Conservation (phyloP, 2,113 vertebrate genomes). For the Tragelaphus buxtoni region DNA sequence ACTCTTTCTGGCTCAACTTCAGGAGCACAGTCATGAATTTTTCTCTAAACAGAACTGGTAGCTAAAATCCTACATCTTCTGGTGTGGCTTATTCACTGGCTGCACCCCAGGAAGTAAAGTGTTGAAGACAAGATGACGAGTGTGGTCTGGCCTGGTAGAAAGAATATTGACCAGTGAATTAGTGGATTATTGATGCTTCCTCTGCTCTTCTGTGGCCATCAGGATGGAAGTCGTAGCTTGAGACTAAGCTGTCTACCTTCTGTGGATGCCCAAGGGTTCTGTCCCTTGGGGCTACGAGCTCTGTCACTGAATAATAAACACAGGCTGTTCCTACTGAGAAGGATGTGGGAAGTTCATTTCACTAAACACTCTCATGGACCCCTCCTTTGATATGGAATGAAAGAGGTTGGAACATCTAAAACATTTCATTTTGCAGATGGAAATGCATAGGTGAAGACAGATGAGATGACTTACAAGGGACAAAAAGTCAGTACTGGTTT, state of each 20-base stretch:
- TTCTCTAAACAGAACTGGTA: neutral
- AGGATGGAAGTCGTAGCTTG: neutral
- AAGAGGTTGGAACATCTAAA: neutral
- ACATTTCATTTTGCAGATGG: neutral
- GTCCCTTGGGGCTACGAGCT: rapidly evolving
- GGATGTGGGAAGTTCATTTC: neutral
- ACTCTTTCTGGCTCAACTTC: too few relatives aligned
- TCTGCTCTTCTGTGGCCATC: too few relatives aligned
- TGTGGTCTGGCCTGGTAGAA: neutral
- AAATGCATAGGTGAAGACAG: neutral
- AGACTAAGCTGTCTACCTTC: neutral
- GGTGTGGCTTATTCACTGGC: neutral
- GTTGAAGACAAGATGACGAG: neutral
- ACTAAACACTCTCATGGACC: neutral
- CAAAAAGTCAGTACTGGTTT: neutral
- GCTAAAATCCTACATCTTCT: neutral
- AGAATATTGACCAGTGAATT: rapidly evolving
- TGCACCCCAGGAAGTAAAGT: neutral
- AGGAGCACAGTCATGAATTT: neutral
- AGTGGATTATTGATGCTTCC: neutral
- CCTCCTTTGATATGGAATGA: rapidly evolving
- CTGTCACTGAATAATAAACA: neutral
- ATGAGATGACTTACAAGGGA: neutral
- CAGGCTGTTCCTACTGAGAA: neutral
- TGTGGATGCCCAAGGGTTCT: neutral